Evolutionary conservation across 2,888 invertebrate species (phyloP).

Genomic region (Rapana venosa): DNA sequence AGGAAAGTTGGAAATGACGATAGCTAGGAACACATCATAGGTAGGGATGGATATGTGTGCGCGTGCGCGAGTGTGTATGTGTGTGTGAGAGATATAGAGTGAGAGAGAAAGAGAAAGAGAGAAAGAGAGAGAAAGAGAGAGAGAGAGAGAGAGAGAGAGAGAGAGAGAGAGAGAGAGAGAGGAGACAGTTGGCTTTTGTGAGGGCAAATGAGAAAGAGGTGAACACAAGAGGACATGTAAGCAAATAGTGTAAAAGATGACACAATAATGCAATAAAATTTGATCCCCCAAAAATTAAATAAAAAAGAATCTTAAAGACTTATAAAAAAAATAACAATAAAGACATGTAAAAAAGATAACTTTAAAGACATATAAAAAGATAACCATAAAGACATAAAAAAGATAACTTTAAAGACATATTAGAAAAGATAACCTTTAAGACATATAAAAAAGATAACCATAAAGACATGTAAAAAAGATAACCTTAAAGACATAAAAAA

Average conservation of each 20-base stretch:
- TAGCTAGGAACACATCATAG: too few relatives aligned
- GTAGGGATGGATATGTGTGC: too few relatives aligned
- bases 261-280: neutral
- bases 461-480: neutral
- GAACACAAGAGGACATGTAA: neutral
- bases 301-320: neutral
- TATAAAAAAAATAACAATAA: neutral
- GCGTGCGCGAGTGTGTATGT: too few relatives aligned
- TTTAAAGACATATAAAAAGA: neutral
- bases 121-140: conserved; percentile 22
- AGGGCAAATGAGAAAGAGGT: neutral
- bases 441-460: too few relatives aligned
- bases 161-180: neutral
- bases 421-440: too few relatives aligned
- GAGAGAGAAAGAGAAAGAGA: neutral
- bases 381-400: too few relatives aligned
- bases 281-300: neutral
- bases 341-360: neutral
- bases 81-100: too few relatives aligned
- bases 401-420: too few relatives aligned
- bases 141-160: conserved; percentile 27
- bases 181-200: neutral
- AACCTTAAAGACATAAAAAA: neutral
- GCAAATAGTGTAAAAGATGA: neutral
- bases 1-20: neutral